phyloP scores from a whole-genome alignment of 2,113 vertebrate genomes.

The Tricholaema leucomelas region DNA sequence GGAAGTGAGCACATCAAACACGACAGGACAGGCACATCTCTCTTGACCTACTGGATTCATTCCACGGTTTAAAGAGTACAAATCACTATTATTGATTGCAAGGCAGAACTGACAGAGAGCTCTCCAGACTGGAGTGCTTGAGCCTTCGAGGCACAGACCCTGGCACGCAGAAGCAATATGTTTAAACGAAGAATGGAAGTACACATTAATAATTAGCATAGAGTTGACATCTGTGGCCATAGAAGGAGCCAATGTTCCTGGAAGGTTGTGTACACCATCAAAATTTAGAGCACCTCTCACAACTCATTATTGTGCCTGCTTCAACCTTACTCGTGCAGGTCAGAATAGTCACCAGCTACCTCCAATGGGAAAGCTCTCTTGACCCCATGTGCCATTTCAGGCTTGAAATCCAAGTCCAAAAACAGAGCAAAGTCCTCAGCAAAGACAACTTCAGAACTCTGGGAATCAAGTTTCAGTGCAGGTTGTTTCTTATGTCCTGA shows the following conservation, averaged over 20 bases:
- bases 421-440: background rate
- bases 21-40: background rate
- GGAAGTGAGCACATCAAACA: background rate
- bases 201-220: background rate
- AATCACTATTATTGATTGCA: background rate
- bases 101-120: background rate
- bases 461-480: background rate
- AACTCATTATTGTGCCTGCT: background rate
- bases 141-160: background rate
- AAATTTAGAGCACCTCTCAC: background rate
- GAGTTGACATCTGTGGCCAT: background rate
- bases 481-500: background rate
- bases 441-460: background rate
- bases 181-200: background rate
- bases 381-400: background rate
- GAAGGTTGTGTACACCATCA: background rate
- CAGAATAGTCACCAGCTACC: background rate
- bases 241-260: background rate
- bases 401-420: background rate
- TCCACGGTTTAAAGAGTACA: background rate
- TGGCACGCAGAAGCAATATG: background rate
- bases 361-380: background rate
- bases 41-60: background rate
- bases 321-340: background rate
- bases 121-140: background rate